These are phyloP conservation scores for Eubasilissa regina DNA, from an alignment of 1,140 invertebrate species.

Conservation along the genomic window DNA sequence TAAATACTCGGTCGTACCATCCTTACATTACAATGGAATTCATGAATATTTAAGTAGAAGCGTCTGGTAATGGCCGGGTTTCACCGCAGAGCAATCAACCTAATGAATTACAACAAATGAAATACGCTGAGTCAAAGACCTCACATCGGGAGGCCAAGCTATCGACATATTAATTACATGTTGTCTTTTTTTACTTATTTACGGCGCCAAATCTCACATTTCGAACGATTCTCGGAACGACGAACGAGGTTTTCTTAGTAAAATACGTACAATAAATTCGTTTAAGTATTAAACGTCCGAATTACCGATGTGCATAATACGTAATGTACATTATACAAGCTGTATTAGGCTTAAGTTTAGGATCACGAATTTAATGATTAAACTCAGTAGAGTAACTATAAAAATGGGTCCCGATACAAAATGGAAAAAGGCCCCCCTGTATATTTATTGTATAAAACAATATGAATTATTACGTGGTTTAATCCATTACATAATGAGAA, in stretches of 20 bases:
- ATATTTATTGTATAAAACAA: too few species aligned
- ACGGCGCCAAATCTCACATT: conserved; percentile 50
- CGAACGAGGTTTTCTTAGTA: conserved; percentile 9
- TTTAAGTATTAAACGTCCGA: too few species aligned
- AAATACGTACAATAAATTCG: too few species aligned
- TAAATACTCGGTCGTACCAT: not conserved
- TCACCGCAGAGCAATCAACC: conserved; percentile 48
- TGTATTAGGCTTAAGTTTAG: too few species aligned
- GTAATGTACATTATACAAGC: too few species aligned
- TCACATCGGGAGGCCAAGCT: conserved; percentile 40
- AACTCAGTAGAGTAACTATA: too few species aligned
- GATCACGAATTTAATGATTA: too few species aligned
- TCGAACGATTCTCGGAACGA: conserved; percentile 37
- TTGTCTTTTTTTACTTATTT: conserved; percentile 46
- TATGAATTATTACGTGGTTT: too few species aligned
- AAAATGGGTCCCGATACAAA: too few species aligned
- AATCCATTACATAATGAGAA: too few species aligned
- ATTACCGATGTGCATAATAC: too few species aligned
- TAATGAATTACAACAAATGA: conserved; percentile 56
- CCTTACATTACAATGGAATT: conserved; percentile 25
- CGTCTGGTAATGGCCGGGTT: conserved; percentile 49
- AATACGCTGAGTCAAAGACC: conserved; percentile 48
- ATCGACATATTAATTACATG: conserved; percentile 56
- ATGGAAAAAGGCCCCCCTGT: too few species aligned
- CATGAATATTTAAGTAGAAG: conserved; percentile 55